phyloP scores from a whole-genome alignment of 2,797 vertebrate species.

The Mionectes olivaceus region DNA sequence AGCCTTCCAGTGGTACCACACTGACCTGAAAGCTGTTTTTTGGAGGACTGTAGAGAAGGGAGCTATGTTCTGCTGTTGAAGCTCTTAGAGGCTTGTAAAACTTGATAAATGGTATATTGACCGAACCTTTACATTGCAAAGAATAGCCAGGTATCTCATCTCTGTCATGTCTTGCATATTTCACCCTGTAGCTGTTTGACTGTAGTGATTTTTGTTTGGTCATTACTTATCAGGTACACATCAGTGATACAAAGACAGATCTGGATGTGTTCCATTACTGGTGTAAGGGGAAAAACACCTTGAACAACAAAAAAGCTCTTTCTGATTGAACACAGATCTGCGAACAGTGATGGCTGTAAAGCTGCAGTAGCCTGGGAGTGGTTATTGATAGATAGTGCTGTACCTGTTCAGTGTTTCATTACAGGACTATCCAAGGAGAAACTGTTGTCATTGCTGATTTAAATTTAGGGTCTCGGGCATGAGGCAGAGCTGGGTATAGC shows the following conservation, averaged over 20 bases:
- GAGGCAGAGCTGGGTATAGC: neutral
- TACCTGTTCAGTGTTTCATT: neutral
- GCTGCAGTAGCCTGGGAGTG: accelerated
- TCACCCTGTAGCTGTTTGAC: neutral
- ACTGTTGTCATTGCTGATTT: neutral
- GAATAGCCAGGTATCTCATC: accelerated
- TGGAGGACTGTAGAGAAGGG: neutral
- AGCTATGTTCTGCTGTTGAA: neutral
- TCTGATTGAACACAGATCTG: neutral
- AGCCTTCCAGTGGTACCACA: neutral
- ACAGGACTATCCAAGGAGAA: neutral
- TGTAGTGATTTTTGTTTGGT: neutral
- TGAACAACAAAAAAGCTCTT: neutral
- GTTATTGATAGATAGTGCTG: accelerated
- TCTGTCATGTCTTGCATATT: neutral
- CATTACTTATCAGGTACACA: neutral
- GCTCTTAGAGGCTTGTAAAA: neutral
- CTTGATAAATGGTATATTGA: neutral
- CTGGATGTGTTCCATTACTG: neutral
- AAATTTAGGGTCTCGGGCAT: accelerated
- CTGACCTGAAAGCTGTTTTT: neutral
- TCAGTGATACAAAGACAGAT: neutral
- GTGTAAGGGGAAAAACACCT: neutral
- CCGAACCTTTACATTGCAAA: neutral
- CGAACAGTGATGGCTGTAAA: neutral